These are phyloP conservation scores for Microtus obscurus DNA, from an alignment of 2,797 vertebrate species.

Conservation along the genomic window DNA sequence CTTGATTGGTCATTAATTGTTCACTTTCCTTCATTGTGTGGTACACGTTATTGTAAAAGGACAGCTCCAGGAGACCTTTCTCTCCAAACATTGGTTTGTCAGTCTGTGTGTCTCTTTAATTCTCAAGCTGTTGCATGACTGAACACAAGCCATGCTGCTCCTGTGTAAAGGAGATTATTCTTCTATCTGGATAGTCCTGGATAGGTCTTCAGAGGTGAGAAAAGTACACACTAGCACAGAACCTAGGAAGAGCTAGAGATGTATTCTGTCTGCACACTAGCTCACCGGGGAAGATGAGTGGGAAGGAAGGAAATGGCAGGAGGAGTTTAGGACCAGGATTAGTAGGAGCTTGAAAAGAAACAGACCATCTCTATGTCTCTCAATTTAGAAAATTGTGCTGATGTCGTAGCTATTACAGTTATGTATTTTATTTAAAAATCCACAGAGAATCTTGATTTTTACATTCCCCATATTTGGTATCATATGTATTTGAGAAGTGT, in stretches of 20 bases:
- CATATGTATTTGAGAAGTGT: background rate
- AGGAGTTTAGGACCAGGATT: background rate
- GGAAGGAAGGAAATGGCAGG: background rate
- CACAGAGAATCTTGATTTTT: background rate
- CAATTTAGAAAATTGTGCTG: background rate
- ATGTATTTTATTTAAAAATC: constrained; percentile 9
- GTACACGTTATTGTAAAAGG: background rate
- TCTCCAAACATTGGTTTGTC: background rate
- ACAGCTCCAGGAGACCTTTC: background rate
- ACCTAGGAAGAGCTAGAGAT: background rate
- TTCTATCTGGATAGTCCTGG: background rate
- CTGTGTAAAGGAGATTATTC: background rate
- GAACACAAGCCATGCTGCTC: background rate
- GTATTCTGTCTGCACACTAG: background rate
- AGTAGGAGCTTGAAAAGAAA: background rate
- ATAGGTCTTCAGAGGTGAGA: background rate
- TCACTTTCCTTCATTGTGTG: background rate
- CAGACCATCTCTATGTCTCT: background rate
- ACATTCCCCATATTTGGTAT: background rate
- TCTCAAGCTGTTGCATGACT: background rate
- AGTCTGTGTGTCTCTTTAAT: background rate
- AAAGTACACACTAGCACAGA: background rate
- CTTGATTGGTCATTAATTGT: background rate
- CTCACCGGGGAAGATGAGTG: background rate
- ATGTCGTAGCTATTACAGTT: background rate